Evolutionary conservation across 2,113 vertebrate genomes (phyloP), one percentile per base, ranked within the genome.

Genomic region (Labeo catla): DNA sequence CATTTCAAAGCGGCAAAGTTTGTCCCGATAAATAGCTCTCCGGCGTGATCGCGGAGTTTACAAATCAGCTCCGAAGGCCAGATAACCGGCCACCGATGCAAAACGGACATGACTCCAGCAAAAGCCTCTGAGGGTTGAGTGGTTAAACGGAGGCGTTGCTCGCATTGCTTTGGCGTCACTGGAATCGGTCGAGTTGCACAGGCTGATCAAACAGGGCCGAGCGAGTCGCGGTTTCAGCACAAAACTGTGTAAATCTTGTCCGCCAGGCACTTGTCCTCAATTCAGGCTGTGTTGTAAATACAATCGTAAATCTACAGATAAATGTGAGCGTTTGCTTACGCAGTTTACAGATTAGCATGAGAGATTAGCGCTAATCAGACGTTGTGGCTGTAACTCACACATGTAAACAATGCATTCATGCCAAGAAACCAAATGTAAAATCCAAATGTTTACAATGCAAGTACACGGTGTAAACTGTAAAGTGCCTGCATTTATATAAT

Each of bases 1-100:
- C 78, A 86, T 88, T 85, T 88, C 87, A 85, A 88, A 88, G 77
- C 39, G 9, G 8, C 39, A 36, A 13, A 82, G 19, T 83, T 76
- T 81, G 78, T 81, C 65, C 15, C 16, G 77, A 87, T 85, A 87
- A 87, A 84, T 28, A 76, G 76, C 59, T 16, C 47, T 23, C 34
- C 23, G 77, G 49, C 45, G 23, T 72, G 45, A 74, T 80, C 28
- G 65, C n/a, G 4, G 16, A 54, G 43, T 85, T 85, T 85, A 76
- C 54, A 85, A 85, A 85, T 63, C 19, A 65, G 28, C 65, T 84
- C 68, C 3, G 76, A 80, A 59, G 76, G 50, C 63, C 86, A 36
- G 50, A 81, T 65, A 65, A 65, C 11, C 10, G 21, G 5, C 45
- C 73, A 50, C 59, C 59, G 3, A 23, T 34, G n/a, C 4, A 47